Evolutionary conservation across 2,113 vertebrate species (phyloP), one percentile per base, ranked within the genome.

Genomic region (Cyprinus carpio): DNA sequence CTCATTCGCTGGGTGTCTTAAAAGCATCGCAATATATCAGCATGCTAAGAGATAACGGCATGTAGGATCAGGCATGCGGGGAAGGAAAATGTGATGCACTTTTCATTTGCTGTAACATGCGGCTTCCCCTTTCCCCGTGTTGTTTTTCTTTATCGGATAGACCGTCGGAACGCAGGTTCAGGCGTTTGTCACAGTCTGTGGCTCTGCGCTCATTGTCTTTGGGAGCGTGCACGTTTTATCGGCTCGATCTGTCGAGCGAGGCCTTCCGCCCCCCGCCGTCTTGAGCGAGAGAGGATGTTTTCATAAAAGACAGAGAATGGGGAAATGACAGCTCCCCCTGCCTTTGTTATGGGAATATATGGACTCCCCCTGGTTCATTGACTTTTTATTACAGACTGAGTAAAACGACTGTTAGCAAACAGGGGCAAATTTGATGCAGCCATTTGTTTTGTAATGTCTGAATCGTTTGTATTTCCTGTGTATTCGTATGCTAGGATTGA

Each of bases 381-480:
- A 96, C 94, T 97, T 96, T 97, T 96, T 96, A 95, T 98, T 96
- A 97, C 95, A 95, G 92, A 90, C 88, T 5, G 91, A 95, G 95
- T 94, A 93, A 93, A 94, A 81, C 90, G 92, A 94, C 91, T 92
- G 90, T 92, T 94, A 93, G 93, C 92, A 93, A 93, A 94, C 92
- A 92, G 64, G 83, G 87, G 93, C 91, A 93, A 90, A 90, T 94
- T 92, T 93, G 90, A 92, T 92, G 94, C 92, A 93, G 93, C 90
- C 92, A 90, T 94, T 95, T 93, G 91, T 92, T 93, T 90, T 88
- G 89, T 90, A 91, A 91, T 90, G 92, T 92, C 93, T 92, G 89
- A 92, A 94, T 93, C 92, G 91, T 90, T 93, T 82, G 49, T 10
- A 31, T 74, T 74, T 74, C 58, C 58, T 43, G 23, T 18, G 31